A percentile compares a stretch with the other conserved stretches of the same genome.
Evolutionary conservation across 1,140 invertebrate species (phyloP).

Genomic region (Rhopalosiphum padi): DNA sequence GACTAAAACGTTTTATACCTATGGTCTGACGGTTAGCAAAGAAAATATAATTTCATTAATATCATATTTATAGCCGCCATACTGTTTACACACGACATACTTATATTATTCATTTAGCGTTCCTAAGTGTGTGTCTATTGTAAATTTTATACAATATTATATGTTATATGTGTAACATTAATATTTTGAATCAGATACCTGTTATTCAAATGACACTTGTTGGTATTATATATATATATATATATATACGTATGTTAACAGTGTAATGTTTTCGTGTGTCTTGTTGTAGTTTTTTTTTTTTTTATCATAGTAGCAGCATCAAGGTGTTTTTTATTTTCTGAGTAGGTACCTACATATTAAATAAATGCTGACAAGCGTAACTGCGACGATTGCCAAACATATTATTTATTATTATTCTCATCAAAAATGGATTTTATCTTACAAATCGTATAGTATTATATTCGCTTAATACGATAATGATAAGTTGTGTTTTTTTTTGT

Average conservation of each 20-base stretch:
- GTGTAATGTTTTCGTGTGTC: neutral
- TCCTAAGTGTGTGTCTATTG: neutral
- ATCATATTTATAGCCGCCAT: neutral
- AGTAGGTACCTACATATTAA: neutral
- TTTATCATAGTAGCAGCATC: neutral
- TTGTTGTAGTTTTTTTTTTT: neutral
- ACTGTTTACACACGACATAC: neutral
- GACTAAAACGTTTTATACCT: neutral
- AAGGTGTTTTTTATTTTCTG: neutral
- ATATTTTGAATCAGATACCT: neutral
- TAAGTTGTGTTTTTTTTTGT: too few species aligned
- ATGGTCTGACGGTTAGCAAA: neutral
- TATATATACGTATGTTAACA: neutral
- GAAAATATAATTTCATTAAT: conserved; percentile 4
- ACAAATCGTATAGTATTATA: neutral
- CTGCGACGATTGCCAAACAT: neutral
- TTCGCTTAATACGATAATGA: neutral
- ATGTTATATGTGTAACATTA: neutral
- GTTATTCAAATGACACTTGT: neutral
- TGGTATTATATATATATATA: too few species aligned
- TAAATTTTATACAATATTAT: neutral
- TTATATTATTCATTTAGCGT: neutral
- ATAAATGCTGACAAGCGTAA: neutral
- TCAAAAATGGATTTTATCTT: neutral
- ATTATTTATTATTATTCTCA: neutral